Evolutionary conservation across 2,113 vertebrate genomes (phyloP).

Genomic region (Scomber japonicus): DNA sequence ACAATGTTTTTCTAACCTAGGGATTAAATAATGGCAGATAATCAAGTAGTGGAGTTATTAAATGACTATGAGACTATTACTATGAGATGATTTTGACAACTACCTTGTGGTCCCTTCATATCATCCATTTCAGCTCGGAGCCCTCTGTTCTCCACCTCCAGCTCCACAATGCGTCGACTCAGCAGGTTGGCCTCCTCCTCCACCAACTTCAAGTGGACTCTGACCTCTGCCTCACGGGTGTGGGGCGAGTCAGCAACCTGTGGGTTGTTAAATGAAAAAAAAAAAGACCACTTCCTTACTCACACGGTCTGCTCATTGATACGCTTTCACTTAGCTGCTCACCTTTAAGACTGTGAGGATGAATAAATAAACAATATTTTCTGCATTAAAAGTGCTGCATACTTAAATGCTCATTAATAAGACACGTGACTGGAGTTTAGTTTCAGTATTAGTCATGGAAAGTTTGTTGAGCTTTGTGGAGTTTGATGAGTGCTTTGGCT

Average conservation of each 20-base stretch:
- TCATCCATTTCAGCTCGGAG: conserved; percentile 96
- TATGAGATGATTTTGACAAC: neutral
- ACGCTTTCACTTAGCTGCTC: neutral
- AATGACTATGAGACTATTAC: too few relatives aligned
- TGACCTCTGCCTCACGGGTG: conserved; percentile 93
- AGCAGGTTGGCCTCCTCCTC: conserved; percentile 98
- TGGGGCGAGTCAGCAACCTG: conserved; percentile 93
- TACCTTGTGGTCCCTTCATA: conserved; percentile 88
- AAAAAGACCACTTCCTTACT: neutral
- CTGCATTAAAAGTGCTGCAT: neutral
- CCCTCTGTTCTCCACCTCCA: conserved; percentile 98
- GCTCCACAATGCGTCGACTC: conserved; percentile 95
- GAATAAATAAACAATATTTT: neutral
- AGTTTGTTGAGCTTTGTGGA: neutral
- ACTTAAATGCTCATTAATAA: neutral
- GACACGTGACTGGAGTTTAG: neutral
- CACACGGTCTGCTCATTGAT: neutral
- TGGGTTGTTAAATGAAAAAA: neutral
- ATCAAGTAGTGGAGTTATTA: too few relatives aligned
- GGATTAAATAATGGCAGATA: too few relatives aligned
- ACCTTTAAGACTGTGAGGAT: neutral
- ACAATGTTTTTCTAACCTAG: too few relatives aligned
- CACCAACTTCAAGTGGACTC: conserved; percentile 95
- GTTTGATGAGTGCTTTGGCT: neutral
- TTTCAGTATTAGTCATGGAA: neutral